phyloP scores from a whole-genome alignment of 2,888 invertebrate genomes.

The Scrobipalpa costella region DNA sequence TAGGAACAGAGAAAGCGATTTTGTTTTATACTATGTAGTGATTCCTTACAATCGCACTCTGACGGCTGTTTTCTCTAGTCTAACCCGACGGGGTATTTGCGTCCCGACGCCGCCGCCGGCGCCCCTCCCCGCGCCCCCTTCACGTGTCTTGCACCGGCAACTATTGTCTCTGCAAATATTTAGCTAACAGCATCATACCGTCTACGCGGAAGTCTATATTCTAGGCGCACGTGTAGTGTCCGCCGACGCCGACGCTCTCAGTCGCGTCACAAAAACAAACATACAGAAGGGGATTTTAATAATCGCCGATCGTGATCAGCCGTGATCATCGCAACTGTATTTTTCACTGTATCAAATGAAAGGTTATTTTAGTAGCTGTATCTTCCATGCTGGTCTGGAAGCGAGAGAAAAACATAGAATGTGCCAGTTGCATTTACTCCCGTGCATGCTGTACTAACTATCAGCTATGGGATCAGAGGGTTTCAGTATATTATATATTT shows the following conservation, averaged over 20 bases:
- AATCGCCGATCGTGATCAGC: not conserved
- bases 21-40: too few relatives aligned
- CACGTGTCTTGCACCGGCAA: slow-evolving; percentile 57
- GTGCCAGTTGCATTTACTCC: too few relatives aligned
- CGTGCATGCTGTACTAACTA: too few relatives aligned
- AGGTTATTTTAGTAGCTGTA: not conserved
- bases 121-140: slow-evolving; percentile 51
- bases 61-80: slow-evolving; percentile 1
- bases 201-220: slow-evolving; percentile 16
- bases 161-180: slow-evolving; percentile 37
- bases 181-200: slow-evolving; percentile 16
- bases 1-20: too few relatives aligned
- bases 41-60: too few relatives aligned
- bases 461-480: too few relatives aligned
- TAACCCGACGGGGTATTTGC: slow-evolving; percentile 61
- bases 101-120: slow-evolving; percentile 56
- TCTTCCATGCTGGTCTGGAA: too few relatives aligned
- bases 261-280: not conserved
- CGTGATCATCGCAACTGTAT: not conserved
- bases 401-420: too few relatives aligned
- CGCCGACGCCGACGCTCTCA: not conserved
- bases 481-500: too few relatives aligned
- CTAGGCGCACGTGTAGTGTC: not conserved
- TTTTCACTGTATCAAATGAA: not conserved
- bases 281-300: not conserved